These are phyloP conservation scores for Hippasteria phrygiana DNA, from an alignment of 53 echinoderm and acorn worm genomes.

Conservation along the genomic window DNA sequence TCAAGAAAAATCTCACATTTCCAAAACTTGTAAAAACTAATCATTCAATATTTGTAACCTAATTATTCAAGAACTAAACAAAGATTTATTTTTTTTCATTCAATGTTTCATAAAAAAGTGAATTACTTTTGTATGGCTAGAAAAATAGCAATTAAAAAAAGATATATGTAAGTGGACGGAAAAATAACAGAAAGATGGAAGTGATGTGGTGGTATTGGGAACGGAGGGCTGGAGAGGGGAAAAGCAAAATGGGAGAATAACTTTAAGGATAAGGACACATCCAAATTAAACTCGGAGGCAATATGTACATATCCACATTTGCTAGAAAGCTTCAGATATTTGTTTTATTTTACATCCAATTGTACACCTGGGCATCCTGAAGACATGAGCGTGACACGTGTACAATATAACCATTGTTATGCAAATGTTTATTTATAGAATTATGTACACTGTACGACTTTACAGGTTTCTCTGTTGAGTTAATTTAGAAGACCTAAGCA, in stretches of 20 bases:
- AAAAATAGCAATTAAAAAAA: too few species aligned
- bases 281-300: neutral
- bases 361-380: constrained; percentile 43
- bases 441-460: constrained; percentile 44
- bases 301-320: constrained; percentile 39
- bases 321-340: constrained; percentile 56
- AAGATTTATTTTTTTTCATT: too few species aligned
- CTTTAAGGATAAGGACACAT: neutral
- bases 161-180: too few species aligned
- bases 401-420: constrained; percentile 57
- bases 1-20: too few species aligned
- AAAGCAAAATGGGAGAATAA: neutral
- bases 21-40: too few species aligned
- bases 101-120: too few species aligned
- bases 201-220: too few species aligned
- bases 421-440: constrained; percentile 66
- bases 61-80: too few species aligned
- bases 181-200: too few species aligned
- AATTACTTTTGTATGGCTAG: too few species aligned
- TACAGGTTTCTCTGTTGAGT: constrained; percentile 17
- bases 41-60: too few species aligned
- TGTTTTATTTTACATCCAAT: constrained; percentile 60
- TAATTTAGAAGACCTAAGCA: constrained; percentile 57
- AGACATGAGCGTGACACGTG: constrained; percentile 52
- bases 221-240: too few species aligned